Conservation (phyloP, 2,113 vertebrate species). For the Danionella cerebrum region DNA sequence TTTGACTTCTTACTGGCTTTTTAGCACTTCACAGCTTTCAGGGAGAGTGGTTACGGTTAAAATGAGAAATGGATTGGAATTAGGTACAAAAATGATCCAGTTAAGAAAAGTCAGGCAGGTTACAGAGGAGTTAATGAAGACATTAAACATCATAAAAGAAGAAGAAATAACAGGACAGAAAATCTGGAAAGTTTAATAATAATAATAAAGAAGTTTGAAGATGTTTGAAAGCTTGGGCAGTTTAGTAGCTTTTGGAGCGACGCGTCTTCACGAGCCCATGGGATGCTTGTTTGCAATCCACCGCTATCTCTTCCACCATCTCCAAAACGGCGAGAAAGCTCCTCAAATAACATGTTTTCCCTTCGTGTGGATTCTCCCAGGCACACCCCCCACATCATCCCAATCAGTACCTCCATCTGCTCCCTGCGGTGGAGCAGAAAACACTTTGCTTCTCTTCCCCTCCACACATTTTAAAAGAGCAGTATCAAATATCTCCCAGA, state of each 20-base stretch:
- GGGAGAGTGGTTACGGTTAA: no score
- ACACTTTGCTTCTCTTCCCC: constrained; percentile 24
- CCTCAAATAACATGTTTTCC: constrained; percentile 45
- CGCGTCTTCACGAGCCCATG: not conserved
- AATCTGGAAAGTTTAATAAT: no score
- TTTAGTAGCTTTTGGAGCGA: not conserved
- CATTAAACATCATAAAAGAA: no score
- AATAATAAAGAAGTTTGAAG: no score
- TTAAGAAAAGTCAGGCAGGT: no score
- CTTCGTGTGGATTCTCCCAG: constrained; percentile 54
- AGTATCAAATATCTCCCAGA: not conserved
- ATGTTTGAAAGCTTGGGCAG: no score
- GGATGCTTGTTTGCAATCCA: not conserved
- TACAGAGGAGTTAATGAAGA: no score
- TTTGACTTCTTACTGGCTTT: no score
- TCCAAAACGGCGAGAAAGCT: constrained; percentile 38
- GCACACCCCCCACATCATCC: constrained; percentile 43
- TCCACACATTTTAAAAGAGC: constrained; percentile 33
- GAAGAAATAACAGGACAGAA: no score
- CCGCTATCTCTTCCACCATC: not conserved
- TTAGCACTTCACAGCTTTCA: no score
- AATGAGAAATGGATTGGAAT: no score
- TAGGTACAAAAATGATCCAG: no score
- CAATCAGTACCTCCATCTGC: constrained; percentile 63
- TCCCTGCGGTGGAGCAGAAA: constrained; percentile 47